These are phyloP conservation scores for Apodemus agrarius DNA, from an alignment of 2,797 vertebrate genomes.

Conservation along the genomic window DNA sequence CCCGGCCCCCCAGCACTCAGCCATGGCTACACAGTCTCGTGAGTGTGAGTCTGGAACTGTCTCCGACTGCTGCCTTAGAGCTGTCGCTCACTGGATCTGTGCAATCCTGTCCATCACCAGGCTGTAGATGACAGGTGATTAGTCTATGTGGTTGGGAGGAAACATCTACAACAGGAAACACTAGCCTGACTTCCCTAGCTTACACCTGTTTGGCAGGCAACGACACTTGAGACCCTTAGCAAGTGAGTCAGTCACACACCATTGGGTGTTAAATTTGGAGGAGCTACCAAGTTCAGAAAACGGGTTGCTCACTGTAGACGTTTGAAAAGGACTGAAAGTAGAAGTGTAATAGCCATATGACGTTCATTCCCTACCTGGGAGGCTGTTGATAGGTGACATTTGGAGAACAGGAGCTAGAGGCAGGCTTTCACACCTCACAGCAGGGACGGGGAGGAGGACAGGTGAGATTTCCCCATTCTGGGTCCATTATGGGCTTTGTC, in stretches of 20 bases:
- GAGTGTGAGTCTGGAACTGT: background rate
- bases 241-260: background rate
- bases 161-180: background rate
- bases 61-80: background rate
- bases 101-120: background rate
- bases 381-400: fast-evolving
- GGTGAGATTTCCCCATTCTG: fast-evolving
- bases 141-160: background rate
- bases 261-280: background rate
- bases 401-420: background rate
- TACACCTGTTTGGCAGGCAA: background rate
- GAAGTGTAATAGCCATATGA: background rate
- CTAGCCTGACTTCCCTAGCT: background rate
- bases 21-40: fast-evolving
- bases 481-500: background rate
- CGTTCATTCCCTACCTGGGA: no score
- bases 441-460: background rate
- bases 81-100: background rate
- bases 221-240: background rate
- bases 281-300: background rate
- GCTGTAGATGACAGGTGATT: background rate
- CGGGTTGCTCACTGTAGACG: background rate
- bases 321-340: background rate
- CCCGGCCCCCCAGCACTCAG: background rate
- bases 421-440: background rate